These are phyloP conservation scores for Norana najaformis DNA, from an alignment of 2,888 invertebrate genomes.

Conservation along the genomic window DNA sequence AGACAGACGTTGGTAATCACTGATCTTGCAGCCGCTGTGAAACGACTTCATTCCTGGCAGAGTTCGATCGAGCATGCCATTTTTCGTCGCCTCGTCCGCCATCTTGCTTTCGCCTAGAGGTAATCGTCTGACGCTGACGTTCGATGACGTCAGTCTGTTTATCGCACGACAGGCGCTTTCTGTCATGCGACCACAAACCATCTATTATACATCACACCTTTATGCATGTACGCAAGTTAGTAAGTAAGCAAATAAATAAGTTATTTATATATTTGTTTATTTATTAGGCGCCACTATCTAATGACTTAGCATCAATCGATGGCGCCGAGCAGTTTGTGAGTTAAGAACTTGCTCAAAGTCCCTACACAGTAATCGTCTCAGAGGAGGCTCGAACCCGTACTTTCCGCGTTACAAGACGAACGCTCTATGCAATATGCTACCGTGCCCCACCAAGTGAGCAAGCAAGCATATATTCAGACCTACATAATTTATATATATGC, in stretches of 20 bases:
- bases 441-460: no score
- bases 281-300: no score
- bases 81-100: neutral
- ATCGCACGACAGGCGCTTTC: neutral
- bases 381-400: no score
- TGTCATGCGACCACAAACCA: neutral
- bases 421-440: no score
- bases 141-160: constrained; percentile 16
- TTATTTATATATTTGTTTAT: no score
- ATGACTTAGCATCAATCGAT: no score
- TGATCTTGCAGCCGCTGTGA: constrained; percentile 14
- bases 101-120: constrained; percentile 1
- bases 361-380: no score
- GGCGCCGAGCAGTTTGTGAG: no score
- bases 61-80: neutral
- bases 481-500: neutral
- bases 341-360: no score
- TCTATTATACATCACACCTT: no score
- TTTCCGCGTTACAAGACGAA: no score
- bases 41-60: neutral
- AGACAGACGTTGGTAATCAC: constrained; percentile 21
- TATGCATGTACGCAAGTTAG: neutral
- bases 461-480: neutral
- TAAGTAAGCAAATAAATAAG: neutral
- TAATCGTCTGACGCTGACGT: constrained; percentile 2